Conservation (phyloP, 2,888 invertebrate genomes). For the Mimas tiliae region DNA sequence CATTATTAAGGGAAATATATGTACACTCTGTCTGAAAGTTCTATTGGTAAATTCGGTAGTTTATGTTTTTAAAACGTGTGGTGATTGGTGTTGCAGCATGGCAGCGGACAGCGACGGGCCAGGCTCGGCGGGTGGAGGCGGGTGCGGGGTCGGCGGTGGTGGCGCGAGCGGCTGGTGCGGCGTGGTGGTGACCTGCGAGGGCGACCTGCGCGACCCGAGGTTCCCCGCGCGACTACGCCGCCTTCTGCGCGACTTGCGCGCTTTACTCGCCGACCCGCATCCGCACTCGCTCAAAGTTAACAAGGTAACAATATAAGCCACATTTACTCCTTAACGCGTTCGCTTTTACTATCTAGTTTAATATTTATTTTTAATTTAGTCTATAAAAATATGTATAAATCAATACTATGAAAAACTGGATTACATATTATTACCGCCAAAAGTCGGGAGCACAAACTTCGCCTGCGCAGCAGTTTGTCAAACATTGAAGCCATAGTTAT, state of each 20-base stretch:
- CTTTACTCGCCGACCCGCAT: constrained; percentile 87
- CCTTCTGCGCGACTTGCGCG: constrained; percentile 91
- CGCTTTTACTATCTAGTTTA: too few species aligned
- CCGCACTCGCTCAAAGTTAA: constrained; percentile 87
- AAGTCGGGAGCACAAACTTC: too few species aligned
- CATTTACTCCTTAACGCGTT: neutral
- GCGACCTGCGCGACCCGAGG: constrained; percentile 94
- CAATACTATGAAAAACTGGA: too few species aligned
- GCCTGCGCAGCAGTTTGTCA: too few species aligned
- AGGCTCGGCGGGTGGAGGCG: constrained; percentile 92
- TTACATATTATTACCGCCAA: too few species aligned
- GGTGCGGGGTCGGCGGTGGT: constrained; percentile 96
- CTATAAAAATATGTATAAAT: too few species aligned
- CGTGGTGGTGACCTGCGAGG: constrained; percentile 97
- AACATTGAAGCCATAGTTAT: too few species aligned
- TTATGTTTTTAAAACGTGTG: neutral
- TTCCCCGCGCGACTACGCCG: constrained; percentile 92
- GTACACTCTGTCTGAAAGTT: too few species aligned
- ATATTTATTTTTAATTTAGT: too few species aligned
- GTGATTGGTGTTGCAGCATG: constrained; percentile 79
- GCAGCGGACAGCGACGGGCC: constrained; percentile 92
- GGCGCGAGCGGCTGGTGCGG: constrained; percentile 93
- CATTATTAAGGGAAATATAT: too few species aligned
- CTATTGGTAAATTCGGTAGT: too few species aligned
- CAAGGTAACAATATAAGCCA: constrained; percentile 62